These are phyloP conservation scores for Bombus vancouverensis DNA, from an alignment of 1,140 invertebrate genomes.

Conservation along the genomic window DNA sequence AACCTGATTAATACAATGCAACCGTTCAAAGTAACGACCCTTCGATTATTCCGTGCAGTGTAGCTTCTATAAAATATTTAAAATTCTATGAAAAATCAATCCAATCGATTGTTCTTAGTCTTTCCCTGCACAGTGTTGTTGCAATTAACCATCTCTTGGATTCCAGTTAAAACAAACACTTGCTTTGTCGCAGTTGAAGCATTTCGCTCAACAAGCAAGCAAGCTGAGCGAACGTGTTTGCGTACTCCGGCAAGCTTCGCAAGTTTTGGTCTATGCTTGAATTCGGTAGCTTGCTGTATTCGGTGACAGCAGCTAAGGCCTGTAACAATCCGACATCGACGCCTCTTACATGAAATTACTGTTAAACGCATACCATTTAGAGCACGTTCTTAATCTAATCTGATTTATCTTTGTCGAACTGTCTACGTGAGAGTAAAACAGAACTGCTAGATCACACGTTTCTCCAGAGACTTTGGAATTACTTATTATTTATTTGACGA, in stretches of 20 bases:
- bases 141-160: conserved; percentile 46
- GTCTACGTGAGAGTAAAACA: not conserved
- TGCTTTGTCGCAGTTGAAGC: conserved; percentile 52
- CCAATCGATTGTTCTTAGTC: conserved; percentile 16
- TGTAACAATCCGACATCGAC: conserved; percentile 74
- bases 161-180: conserved; percentile 67
- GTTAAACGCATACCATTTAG: conserved; percentile 66
- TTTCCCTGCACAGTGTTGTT: conserved; percentile 1
- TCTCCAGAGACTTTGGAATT: not conserved
- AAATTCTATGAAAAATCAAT: not conserved
- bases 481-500: not conserved
- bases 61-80: not conserved
- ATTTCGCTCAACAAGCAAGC: conserved; percentile 64
- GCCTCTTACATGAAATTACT: conserved; percentile 77
- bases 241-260: conserved; percentile 55
- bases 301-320: conserved; percentile 76
- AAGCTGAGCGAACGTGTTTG: conserved; percentile 55
- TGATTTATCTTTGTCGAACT: conserved; percentile 54
- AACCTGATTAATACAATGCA: too few species aligned
- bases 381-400: conserved; percentile 24
- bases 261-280: conserved; percentile 9
- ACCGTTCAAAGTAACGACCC: too few species aligned
- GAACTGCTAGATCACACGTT: not conserved
- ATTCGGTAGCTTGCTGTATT: conserved; percentile 46
- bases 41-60: not conserved